phyloP scores from a whole-genome alignment of 2,888 invertebrate genomes.

The Thymelicus acteon region DNA sequence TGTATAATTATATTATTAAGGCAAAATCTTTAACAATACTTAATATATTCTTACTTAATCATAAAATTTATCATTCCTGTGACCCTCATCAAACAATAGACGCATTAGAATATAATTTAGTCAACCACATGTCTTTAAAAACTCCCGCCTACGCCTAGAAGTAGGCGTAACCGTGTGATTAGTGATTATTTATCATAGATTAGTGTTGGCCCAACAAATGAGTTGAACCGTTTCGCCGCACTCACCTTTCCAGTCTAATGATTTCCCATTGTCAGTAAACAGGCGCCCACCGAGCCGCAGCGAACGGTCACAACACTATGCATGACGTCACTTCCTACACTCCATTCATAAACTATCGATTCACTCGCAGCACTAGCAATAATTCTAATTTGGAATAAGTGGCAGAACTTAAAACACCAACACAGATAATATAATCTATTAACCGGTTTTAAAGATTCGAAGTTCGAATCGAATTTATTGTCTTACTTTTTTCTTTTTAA shows the following conservation, averaged over 20 bases:
- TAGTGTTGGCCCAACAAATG: constrained; percentile 61
- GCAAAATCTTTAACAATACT: no score
- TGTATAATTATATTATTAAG: no score
- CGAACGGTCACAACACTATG: constrained; percentile 76
- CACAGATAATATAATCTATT: constrained; percentile 40
- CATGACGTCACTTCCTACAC: constrained; percentile 81
- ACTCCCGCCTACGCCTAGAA: constrained; percentile 31
- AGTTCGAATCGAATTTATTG: constrained; percentile 54
- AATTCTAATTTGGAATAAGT: constrained; percentile 41
- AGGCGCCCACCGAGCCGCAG: constrained; percentile 63
- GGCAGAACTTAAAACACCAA: constrained; percentile 35
- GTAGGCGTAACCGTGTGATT: constrained; percentile 32
- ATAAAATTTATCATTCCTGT: not conserved
- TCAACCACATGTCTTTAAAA: constrained; percentile 28
- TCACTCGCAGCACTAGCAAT: constrained; percentile 48
- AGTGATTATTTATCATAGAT: constrained; percentile 37
- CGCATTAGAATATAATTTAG: constrained; percentile 12
- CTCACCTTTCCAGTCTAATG: constrained; percentile 82
- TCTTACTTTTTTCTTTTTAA: constrained; percentile 50
- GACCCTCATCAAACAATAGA: constrained; percentile 17
- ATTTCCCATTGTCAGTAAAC: constrained; percentile 78
- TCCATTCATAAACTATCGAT: constrained; percentile 75
- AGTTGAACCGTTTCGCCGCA: constrained; percentile 54
- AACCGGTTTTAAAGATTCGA: constrained; percentile 42
- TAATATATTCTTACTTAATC: no score